Evolutionary conservation across 2,888 invertebrate genomes (phyloP).

Genomic region (Lucinisca nassula): DNA sequence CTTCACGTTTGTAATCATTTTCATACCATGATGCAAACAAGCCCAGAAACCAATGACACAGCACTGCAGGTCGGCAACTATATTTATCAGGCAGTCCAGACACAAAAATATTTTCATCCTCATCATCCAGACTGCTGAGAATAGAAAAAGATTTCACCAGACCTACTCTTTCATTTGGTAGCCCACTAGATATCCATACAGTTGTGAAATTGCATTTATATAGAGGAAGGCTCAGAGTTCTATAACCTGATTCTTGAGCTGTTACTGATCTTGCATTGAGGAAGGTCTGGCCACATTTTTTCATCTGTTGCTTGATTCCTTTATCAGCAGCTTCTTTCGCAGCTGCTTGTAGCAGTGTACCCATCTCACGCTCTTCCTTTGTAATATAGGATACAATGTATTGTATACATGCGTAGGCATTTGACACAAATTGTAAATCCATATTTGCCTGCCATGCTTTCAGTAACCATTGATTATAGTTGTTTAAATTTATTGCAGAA

Average conservation of each 20-base stretch:
- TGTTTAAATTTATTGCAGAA: constrained; percentile 29
- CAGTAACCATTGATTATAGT: constrained; percentile 25
- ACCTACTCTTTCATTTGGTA: constrained; percentile 6
- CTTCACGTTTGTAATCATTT: background rate
- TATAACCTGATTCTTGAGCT: constrained; percentile 44
- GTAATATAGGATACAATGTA: constrained; percentile 30
- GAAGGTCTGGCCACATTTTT: constrained; percentile 31
- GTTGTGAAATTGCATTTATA: constrained; percentile 32
- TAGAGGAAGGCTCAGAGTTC: constrained; percentile 34
- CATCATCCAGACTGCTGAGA: constrained; percentile 4
- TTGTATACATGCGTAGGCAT: constrained; percentile 31
- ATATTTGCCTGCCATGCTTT: background rate
- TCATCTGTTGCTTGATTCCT: constrained; percentile 25
- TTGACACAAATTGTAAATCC: constrained; percentile 16
- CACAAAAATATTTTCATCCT: constrained; percentile 35
- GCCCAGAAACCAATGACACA: constrained; percentile 19
- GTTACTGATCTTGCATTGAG: constrained; percentile 30
- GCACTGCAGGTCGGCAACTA: constrained; percentile 9
- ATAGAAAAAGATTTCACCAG: constrained; percentile 9
- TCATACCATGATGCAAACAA: constrained; percentile 35
- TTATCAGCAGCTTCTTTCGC: background rate
- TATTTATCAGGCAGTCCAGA: constrained; percentile 24
- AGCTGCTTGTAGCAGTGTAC: constrained; percentile 16
- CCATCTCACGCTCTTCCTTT: constrained; percentile 46
- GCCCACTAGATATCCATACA: constrained; percentile 42